Base-by-base conservation (phyloP, 2,113 vertebrate species). In the Amphiprion percula region DNA sequence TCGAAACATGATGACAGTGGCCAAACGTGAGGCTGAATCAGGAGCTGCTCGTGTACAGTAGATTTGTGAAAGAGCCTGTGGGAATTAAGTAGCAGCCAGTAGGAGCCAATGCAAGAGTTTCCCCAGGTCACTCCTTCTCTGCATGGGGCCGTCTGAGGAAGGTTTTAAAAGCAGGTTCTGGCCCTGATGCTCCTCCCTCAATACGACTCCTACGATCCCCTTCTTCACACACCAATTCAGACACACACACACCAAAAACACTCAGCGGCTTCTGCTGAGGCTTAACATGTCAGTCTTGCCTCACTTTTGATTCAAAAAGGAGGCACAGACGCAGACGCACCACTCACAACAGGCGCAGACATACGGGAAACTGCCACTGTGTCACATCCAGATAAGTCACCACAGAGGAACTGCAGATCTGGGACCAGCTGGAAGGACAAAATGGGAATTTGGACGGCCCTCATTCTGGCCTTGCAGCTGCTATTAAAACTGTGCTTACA, bases 391-490 rank as follows among this genome's bases (percentile, higher is more conserved):
- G 47, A 69, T 64, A 76, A 54, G 68, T 37, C 55, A 64, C 68
- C 21, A 23, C 26, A 65, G 24, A 80, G 60, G 68, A 81, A 61
- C 68, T 60, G 30, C 77, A 80, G 70, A 78, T 79, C 87, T 82
- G 61, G 83, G 71, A 79, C 60, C 85, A 87, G 84, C 26, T 74
- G 78, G 53, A 74, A 67, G 82, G 84, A 88, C 63, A 92, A 91
- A 74, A 94, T 87, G 94, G 84, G 82, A 55, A n/a, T 77, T 54
- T 90, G 88, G 89, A 91, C 79, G 49, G 86, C 84, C 54, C 10
- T 92, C 61, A 50, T 93, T 49, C 87, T 96, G 61, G 86, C 96
- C 67, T 80, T 91, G 79, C 95, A 94, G 86, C 91, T 96, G 74
- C 88, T 95, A 26, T 88, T 97, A 85, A 95, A 89, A 61, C 88